Percentiles rank a stretch among this genome's conserved stretches.
phyloP scores from a whole-genome alignment of 2,888 invertebrate species.

The Drosophila koepferae region DNA sequence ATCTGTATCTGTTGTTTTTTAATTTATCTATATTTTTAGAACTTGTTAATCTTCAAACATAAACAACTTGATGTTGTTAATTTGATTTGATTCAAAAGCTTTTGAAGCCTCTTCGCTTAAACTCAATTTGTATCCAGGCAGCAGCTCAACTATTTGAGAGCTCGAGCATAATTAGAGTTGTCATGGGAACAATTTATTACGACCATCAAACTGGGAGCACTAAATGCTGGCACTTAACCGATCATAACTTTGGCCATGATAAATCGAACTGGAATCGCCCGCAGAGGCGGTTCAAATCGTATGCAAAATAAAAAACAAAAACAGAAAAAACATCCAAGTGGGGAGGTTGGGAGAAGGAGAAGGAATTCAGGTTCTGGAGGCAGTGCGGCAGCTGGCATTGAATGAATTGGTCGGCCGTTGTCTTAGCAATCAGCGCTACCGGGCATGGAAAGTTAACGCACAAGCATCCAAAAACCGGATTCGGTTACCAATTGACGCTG shows the following conservation, averaged over 20 bases:
- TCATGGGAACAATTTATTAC: slow-evolving; percentile 68
- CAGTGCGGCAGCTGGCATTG: slow-evolving; percentile 51
- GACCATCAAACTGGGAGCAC: slow-evolving; percentile 40
- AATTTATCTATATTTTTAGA: background rate
- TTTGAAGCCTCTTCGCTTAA: slow-evolving; percentile 4
- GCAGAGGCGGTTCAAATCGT: slow-evolving; percentile 28
- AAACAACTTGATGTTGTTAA: background rate
- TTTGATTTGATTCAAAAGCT: background rate
- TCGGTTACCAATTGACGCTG: slow-evolving; percentile 67
- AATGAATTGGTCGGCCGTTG: slow-evolving; percentile 58
- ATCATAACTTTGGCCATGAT: slow-evolving; percentile 72
- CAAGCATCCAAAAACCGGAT: slow-evolving; percentile 65
- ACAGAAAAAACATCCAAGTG: background rate
- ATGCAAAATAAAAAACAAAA: slow-evolving; percentile 13
- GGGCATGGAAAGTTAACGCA: slow-evolving; percentile 77
- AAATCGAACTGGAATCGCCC: slow-evolving; percentile 71
- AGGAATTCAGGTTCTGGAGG: slow-evolving; percentile 34
- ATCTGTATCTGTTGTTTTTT: background rate
- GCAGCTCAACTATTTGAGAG: slow-evolving; percentile 6
- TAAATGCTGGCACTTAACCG: slow-evolving; percentile 71
- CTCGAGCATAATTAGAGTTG: slow-evolving; percentile 63
- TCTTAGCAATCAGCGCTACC: slow-evolving; percentile 73
- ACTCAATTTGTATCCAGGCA: background rate
- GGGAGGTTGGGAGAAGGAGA: background rate
- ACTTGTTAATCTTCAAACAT: background rate